Conservation (phyloP, 35 echinoderm and acorn worm species). For the Ophioderma brevispina region DNA sequence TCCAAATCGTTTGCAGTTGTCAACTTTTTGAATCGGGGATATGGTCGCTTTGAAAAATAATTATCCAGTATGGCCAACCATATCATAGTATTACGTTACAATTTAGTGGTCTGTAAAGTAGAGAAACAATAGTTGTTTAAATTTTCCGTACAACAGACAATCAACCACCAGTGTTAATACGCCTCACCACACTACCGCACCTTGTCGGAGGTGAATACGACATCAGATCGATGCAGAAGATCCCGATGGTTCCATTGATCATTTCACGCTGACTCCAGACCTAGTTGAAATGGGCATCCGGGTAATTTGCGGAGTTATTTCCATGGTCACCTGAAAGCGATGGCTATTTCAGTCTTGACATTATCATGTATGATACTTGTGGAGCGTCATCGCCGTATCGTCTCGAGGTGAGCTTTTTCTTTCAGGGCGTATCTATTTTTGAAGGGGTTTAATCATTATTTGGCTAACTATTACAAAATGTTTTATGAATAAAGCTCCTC, state of each 20-base stretch:
- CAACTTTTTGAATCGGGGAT: no score
- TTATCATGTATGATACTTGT: conserved; percentile 54
- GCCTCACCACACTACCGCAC: conserved; percentile 2
- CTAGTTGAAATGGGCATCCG: neutral
- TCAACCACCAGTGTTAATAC: conserved; percentile 31
- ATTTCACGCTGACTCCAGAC: conserved; percentile 7
- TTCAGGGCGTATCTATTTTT: neutral
- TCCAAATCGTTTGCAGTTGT: no score
- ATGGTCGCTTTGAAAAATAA: no score
- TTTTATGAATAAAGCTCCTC: no score
- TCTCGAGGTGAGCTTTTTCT: conserved; percentile 16
- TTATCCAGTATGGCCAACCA: no score
- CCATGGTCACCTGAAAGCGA: conserved; percentile 28
- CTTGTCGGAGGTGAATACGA: conserved; percentile 24
- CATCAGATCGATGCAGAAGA: conserved; percentile 56
- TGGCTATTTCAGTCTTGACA: conserved; percentile 42
- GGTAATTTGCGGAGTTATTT: conserved; percentile 31
- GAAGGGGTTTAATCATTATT: no score
- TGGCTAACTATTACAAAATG: no score
- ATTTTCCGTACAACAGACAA: conserved; percentile 32
- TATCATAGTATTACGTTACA: no score
- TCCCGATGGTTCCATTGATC: conserved; percentile 23
- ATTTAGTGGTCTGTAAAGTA: no score
- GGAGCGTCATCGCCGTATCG: conserved; percentile 13
- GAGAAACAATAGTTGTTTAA: neutral